Conservation (phyloP, 2,797 vertebrate species). For the Leptoclinus maculatus region DNA sequence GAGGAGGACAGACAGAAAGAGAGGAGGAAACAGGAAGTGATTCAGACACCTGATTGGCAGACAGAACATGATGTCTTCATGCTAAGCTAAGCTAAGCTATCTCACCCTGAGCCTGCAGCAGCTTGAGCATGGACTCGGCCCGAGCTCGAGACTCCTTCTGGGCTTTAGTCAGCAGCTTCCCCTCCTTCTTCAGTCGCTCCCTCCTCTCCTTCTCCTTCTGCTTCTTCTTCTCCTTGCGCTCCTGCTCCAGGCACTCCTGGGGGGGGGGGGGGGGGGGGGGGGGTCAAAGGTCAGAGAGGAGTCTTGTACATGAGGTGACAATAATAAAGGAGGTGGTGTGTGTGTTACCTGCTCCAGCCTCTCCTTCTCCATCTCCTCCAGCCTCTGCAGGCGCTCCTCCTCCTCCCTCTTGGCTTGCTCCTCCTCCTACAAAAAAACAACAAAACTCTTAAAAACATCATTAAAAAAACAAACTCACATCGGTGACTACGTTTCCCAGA, state of each 20-base stretch:
- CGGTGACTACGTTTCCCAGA: constrained; percentile 29
- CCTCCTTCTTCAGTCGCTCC: constrained; percentile 97
- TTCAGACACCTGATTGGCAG: too few species aligned
- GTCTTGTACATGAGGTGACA: fast-evolving
- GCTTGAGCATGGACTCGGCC: constrained; percentile 91
- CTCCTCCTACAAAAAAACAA: constrained; percentile 74
- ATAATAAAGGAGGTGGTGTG: background rate
- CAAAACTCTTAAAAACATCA: background rate
- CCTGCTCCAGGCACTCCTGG: constrained; percentile 94
- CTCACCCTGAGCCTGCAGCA: constrained; percentile 93
- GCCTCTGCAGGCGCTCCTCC: constrained; percentile 87
- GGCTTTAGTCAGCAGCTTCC: constrained; percentile 94
- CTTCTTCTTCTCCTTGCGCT: constrained; percentile 96
- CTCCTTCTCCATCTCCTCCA: constrained; percentile 93
- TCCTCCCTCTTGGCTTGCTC: constrained; percentile 88
- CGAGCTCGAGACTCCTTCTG: constrained; percentile 93
- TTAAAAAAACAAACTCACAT: background rate
- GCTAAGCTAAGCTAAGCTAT: too few species aligned
- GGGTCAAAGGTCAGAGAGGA: background rate
- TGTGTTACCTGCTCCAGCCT: constrained; percentile 91
- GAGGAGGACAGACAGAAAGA: too few species aligned
- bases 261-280: too few species aligned
- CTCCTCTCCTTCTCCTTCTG: constrained; percentile 98
- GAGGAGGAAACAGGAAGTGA: too few species aligned
- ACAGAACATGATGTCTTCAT: too few species aligned